phyloP scores from a whole-genome alignment of 2,113 vertebrate species.

The Peromyscus maniculatus region DNA sequence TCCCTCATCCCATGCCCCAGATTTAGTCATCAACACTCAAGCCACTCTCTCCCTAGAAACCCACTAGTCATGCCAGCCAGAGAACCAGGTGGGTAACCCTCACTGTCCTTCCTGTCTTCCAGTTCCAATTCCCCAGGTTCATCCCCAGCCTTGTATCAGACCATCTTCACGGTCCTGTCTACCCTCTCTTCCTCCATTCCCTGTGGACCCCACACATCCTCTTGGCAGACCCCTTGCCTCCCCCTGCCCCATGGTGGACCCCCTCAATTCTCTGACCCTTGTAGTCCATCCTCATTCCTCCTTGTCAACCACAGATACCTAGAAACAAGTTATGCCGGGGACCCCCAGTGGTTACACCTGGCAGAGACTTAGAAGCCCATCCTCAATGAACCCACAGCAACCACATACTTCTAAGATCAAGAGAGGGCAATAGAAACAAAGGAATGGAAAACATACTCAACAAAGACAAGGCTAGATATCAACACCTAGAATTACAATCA shows the following conservation, averaged over 20 bases:
- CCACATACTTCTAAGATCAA: neutral
- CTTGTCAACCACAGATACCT: neutral
- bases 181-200: too few relatives aligned
- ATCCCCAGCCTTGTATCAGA: neutral
- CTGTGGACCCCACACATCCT: neutral
- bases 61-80: neutral
- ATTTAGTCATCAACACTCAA: neutral
- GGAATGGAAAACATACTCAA: neutral
- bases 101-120: neutral
- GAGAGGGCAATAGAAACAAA: neutral
- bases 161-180: rapidly evolving
- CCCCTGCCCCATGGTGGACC: neutral
- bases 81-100: neutral
- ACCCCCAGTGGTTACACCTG: neutral
- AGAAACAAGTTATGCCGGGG: neutral
- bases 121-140: too few relatives aligned
- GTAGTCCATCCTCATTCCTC: neutral
- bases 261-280: too few relatives aligned
- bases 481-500: neutral
- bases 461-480: neutral
- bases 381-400: neutral
- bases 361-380: neutral
- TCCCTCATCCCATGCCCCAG: neutral
- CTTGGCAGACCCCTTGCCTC: neutral
- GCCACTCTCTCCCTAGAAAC: too few relatives aligned